Evolutionary conservation across 2,113 vertebrate species (phyloP), one percentile per base, ranked within the genome.

Genomic region (Cyprinus carpio): DNA sequence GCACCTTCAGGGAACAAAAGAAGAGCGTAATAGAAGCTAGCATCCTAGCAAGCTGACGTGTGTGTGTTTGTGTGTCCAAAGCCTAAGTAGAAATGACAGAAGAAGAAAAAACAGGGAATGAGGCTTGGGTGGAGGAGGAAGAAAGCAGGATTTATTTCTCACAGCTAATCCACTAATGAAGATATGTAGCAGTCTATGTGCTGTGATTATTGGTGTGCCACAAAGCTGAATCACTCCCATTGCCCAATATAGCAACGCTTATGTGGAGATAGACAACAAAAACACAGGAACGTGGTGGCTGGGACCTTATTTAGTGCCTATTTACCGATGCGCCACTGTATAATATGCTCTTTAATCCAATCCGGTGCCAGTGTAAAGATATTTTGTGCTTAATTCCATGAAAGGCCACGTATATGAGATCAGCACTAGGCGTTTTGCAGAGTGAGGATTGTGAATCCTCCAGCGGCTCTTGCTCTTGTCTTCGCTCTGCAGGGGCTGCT

Each of bases 101-200:
- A 62, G 71, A 62, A 25, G 72, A 79, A 82, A 85, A 84, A 89
- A 79, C 58, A 83, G 83, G 60, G 20, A 67, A 83, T 88, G 87
- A 86, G 81, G 83, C 13, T 43, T 76, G 72, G 84, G 76, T 85
- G 62, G 75, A 85, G 88, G 88, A 89, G 88, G 90, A 89, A 90
- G 89, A 82, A 75, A 87, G 92, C 90, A 88, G 90, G 89, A 88
- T 91, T 92, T 89, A 89, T 91, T 92, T 90, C 90, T 83, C 89
- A 87, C 72, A 85, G 89, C 90, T 93, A 92, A 94, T 93, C 92
- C 86, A 83, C 88, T 93, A 94, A 95, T 93, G 91, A 94, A 94
- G 93, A 94, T 94, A 91, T 93, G 92, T 92, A 90, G 90, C 84
- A 12, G 84, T 85, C 87, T 88, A 91, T 89, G 87, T 83, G 75